These are phyloP conservation scores for Mylabris sibirica DNA, from an alignment of 2,888 invertebrate species.

Conservation along the genomic window DNA sequence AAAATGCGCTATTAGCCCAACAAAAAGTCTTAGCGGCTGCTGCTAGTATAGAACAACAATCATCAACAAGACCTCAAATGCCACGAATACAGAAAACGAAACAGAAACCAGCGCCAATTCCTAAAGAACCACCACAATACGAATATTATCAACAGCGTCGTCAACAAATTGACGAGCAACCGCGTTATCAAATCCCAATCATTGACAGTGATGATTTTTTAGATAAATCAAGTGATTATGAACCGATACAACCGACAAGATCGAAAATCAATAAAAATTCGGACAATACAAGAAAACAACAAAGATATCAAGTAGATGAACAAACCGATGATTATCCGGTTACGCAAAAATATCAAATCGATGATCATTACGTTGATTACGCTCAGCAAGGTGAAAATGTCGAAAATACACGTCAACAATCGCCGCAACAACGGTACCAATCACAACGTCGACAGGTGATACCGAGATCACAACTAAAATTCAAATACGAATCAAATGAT, in stretches of 20 bases:
- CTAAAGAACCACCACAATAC: conserved; percentile 12
- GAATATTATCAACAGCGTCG: conserved; percentile 25
- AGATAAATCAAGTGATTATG: conserved; percentile 1
- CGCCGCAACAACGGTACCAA: background rate
- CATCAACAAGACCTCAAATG: conserved; percentile 20
- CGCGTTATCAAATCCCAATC: conserved; percentile 17
- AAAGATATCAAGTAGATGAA: conserved; percentile 28
- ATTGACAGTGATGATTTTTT: background rate
- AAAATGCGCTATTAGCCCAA: conserved; percentile 29
- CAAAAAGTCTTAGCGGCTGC: conserved; percentile 28
- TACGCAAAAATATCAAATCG: conserved; percentile 25
- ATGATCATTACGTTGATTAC: conserved; percentile 23
- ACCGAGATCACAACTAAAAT: conserved; percentile 18
- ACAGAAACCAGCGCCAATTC: conserved; percentile 7
- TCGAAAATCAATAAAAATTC: background rate
- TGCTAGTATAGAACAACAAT: conserved; percentile 19
- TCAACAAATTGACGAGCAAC: conserved; percentile 19
- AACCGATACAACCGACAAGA: background rate
- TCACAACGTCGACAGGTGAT: conserved; percentile 14
- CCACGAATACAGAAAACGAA: conserved; percentile 22
- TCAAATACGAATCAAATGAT: conserved; percentile 14
- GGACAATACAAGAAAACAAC: conserved; percentile 18
- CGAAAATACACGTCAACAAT: background rate
- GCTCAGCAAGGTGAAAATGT: conserved; percentile 2
- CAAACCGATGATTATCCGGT: conserved; percentile 20